These are phyloP conservation scores for Pseudolycoriella hygida DNA, from an alignment of 2,888 invertebrate species.

Conservation along the genomic window DNA sequence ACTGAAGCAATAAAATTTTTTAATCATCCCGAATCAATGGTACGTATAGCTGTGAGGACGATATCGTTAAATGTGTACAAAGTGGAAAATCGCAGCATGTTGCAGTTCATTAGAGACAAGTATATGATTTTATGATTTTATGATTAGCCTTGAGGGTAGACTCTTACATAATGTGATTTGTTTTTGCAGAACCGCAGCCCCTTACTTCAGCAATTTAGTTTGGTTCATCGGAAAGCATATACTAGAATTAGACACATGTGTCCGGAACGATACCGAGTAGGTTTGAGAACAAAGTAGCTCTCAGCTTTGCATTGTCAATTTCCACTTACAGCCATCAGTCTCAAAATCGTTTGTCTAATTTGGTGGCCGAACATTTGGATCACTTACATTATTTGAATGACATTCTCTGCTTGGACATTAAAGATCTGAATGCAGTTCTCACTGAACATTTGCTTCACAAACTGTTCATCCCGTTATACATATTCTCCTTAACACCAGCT, in stretches of 20 bases:
- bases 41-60: constrained; percentile 94
- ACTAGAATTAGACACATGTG: constrained; percentile 84
- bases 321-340: constrained; percentile 58
- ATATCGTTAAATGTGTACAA: constrained; percentile 92
- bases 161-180: too few relatives aligned
- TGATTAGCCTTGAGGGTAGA: too few relatives aligned
- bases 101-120: constrained; percentile 84
- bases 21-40: constrained; percentile 98
- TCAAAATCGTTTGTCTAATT: constrained; percentile 73
- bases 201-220: constrained; percentile 95
- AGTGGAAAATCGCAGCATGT: constrained; percentile 88
- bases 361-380: constrained; percentile 94
- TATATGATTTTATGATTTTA: constrained; percentile 19
- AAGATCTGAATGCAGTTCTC: constrained; percentile 81
- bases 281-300: too few relatives aligned
- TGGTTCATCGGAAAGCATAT: constrained; percentile 99
- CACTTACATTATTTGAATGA: constrained; percentile 95
- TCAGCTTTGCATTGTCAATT: not conserved
- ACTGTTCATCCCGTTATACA: constrained; percentile 81
- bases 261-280: constrained; percentile 90
- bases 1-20: constrained; percentile 99
- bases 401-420: constrained; percentile 80
- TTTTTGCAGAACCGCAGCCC: constrained; percentile 92
- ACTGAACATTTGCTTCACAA: constrained; percentile 88
- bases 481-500: constrained; percentile 63